These are phyloP conservation scores for Sus cebifrons DNA, from an alignment of 2,797 vertebrate species.

Conservation along the genomic window DNA sequence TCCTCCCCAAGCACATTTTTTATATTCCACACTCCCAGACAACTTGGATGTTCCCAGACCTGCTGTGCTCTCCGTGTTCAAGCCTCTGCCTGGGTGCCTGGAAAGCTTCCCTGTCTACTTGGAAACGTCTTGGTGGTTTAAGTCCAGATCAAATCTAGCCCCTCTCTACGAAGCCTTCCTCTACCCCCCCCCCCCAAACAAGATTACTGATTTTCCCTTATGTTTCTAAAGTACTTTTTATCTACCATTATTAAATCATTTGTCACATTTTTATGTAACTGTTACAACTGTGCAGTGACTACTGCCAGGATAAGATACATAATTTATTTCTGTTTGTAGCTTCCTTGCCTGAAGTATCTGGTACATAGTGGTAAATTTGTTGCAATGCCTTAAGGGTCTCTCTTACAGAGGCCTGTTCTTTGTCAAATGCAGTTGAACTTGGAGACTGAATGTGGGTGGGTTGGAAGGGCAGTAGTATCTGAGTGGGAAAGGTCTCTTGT, in stretches of 20 bases:
- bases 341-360: conserved; percentile 32
- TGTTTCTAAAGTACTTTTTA: conserved; percentile 52
- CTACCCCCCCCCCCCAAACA: neutral
- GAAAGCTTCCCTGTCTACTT: neutral
- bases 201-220: conserved; percentile 37
- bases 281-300: conserved; percentile 14
- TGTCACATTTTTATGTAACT: conserved; percentile 40
- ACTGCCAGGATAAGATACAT: conserved; percentile 23
- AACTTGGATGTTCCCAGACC: neutral
- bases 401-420: conserved; percentile 44
- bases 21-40: neutral
- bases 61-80: neutral
- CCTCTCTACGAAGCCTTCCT: neutral
- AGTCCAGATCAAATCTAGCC: conserved; percentile 23
- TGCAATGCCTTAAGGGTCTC: conserved; percentile 31
- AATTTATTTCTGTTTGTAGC: conserved; percentile 59
- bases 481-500: conserved; percentile 30
- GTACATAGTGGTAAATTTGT: conserved; percentile 9
- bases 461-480: conserved; percentile 42
- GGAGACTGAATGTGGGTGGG: conserved; percentile 19
- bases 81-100: neutral
- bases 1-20: neutral
- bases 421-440: conserved; percentile 48
- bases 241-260: conserved; percentile 47
- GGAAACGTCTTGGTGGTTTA: neutral